Evolutionary conservation across 2,797 vertebrate species (phyloP).

Genomic region (Numenius phaeopus): DNA sequence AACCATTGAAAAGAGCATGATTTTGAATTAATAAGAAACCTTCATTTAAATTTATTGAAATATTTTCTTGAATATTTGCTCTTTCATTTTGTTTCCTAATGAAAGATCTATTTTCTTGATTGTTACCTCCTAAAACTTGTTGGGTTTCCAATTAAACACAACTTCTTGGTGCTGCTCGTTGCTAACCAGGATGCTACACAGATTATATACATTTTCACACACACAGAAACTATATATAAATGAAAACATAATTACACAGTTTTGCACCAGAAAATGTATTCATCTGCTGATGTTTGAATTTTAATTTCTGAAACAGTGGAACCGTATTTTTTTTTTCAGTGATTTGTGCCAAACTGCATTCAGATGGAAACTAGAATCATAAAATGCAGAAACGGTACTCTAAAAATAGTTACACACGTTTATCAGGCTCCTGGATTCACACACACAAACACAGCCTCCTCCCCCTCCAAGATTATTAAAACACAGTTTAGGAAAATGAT

Average conservation of each 20-base stretch:
- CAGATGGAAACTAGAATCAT: background rate
- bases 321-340: background rate
- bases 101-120: background rate
- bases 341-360: background rate
- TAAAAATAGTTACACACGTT: background rate
- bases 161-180: background rate
- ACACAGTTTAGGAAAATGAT: background rate
- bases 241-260: background rate
- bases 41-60: background rate
- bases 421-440: background rate
- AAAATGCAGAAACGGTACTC: background rate
- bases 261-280: background rate
- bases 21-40: background rate
- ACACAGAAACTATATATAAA: background rate
- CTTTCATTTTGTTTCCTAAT: background rate
- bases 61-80: background rate
- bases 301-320: background rate
- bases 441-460: background rate
- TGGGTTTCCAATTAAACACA: background rate
- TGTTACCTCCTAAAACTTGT: background rate
- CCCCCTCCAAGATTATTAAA: background rate
- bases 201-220: background rate
- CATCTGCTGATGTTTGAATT: background rate
- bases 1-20: background rate
- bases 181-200: background rate